Evolutionary conservation across 1,140 invertebrate genomes (phyloP).

Genomic region (Drosophila auraria): DNA sequence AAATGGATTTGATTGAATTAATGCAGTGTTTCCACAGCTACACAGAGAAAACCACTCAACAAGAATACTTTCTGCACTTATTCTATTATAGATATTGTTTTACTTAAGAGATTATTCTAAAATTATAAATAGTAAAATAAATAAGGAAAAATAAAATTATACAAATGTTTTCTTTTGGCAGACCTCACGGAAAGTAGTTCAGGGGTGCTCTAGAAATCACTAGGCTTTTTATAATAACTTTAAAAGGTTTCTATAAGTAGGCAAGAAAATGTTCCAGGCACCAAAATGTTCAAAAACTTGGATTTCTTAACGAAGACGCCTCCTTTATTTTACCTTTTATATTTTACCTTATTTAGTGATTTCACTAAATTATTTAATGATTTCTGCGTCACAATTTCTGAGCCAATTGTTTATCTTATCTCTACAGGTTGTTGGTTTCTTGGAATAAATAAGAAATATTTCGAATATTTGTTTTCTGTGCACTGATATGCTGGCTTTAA

Average conservation of each 20-base stretch:
- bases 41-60: background rate
- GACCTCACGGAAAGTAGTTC: no score
- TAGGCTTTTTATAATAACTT: no score
- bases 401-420: background rate
- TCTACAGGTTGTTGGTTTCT: background rate
- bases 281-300: no score
- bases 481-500: conserved; percentile 57
- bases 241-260: no score
- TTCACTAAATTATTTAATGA: no score
- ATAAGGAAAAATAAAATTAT: background rate
- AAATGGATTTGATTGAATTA: conserved; percentile 80
- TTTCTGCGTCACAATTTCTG: no score
- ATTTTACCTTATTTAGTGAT: no score
- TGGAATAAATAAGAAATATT: background rate
- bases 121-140: background rate
- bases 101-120: background rate
- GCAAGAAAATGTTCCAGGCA: no score
- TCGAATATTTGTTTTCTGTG: background rate
- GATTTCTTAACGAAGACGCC: no score
- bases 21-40: conserved; percentile 24
- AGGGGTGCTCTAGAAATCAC: no score
- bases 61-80: background rate
- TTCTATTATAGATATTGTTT: background rate
- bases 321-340: no score
- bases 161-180: no score